Base-by-base conservation (phyloP, 2,113 vertebrate species). In the Nothoprocta pentlandii region DNA sequence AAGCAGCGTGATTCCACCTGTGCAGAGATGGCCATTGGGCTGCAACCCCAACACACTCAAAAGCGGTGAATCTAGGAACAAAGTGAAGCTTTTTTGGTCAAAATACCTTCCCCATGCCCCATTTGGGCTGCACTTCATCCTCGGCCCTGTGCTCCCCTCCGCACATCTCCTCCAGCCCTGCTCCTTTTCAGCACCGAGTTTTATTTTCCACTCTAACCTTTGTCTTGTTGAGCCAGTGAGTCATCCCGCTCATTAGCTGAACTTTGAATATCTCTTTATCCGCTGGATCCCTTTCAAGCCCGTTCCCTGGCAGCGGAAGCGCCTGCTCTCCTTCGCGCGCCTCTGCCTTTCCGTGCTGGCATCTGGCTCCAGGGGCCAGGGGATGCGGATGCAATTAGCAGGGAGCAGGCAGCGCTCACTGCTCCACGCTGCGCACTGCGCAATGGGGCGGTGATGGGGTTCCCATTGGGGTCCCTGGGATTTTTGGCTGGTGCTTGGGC, bases 171-270 rank as follows among this genome's bases (percentile, higher is more conserved):
- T 74, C 95, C 86, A 39, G 56, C 74, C 54, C 89, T 5, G 36
- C 95, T 96, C 82, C 94, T 96, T 34, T n/a, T 83, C 94, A 93
- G 92, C 1, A 36, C 70, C 80, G 54, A 58, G 93, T 95, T 96
- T 77, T 88, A 83, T 96, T 97, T 97, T 84, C 68, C 90, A 85
- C 85, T 91, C 97, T 96, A 90, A 62, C 92, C 96, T 97, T 96
- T 87, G 73, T 96, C 97, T 98, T 87, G 97, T 96, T 95, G 96
- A 98, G 97, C 92, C 92, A 47, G 53, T 98, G 97, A 98, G 87
- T 98, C 98, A 98, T 95, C 96, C 85, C 82, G 34, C 95, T 98
- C 97, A 97, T 98, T 97, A 97, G 96, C 64, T 73, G 94, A 95
- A 95, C 97, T 96, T 96, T 97, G 95, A 97, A 97, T 95, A 96